Evolutionary conservation across 1,140 invertebrate species (phyloP).

Genomic region (Diplogasteroides magnus): DNA sequence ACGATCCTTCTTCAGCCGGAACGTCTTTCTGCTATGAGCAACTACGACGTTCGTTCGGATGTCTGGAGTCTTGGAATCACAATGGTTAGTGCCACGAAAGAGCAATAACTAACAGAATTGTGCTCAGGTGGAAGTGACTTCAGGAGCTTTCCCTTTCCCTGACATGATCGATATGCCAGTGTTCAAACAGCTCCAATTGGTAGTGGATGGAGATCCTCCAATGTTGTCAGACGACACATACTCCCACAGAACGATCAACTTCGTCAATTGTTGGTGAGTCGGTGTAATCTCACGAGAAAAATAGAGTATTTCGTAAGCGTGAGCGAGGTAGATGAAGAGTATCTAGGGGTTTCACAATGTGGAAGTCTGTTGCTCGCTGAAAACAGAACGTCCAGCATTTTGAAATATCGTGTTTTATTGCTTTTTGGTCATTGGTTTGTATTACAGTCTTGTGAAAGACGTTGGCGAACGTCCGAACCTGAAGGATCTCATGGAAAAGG

Average conservation of each 20-base stretch:
- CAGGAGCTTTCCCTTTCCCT: constrained; percentile 44
- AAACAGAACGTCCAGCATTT: background rate
- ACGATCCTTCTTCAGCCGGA: constrained; percentile 71
- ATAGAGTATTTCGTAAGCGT: background rate
- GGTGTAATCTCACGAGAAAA: background rate
- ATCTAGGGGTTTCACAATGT: background rate
- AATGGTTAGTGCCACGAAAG: constrained; percentile 63
- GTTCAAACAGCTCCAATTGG: constrained; percentile 45
- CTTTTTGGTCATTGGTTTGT: background rate
- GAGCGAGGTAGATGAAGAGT: background rate
- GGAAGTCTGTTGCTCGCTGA: background rate
- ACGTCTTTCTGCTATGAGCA: constrained; percentile 77
- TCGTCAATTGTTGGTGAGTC: constrained; percentile 44
- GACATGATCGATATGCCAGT: constrained; percentile 42
- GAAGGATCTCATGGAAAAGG: constrained; percentile 15
- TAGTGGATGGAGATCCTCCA: constrained; percentile 45
- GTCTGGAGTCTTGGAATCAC: constrained; percentile 98
- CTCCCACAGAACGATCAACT: constrained; percentile 32
- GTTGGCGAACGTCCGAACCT: constrained; percentile 16
- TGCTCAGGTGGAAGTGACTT: constrained; percentile 42
- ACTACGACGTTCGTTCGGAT: constrained; percentile 92
- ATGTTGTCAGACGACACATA: constrained; percentile 32
- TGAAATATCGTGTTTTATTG: background rate
- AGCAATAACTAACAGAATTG: background rate
- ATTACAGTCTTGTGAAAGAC: constrained; percentile 22